A percentile compares a stretch with the other conserved stretches of the same genome.
These are phyloP conservation scores for Carassius carassius DNA, from an alignment of 2,113 vertebrate species.

Conservation along the genomic window DNA sequence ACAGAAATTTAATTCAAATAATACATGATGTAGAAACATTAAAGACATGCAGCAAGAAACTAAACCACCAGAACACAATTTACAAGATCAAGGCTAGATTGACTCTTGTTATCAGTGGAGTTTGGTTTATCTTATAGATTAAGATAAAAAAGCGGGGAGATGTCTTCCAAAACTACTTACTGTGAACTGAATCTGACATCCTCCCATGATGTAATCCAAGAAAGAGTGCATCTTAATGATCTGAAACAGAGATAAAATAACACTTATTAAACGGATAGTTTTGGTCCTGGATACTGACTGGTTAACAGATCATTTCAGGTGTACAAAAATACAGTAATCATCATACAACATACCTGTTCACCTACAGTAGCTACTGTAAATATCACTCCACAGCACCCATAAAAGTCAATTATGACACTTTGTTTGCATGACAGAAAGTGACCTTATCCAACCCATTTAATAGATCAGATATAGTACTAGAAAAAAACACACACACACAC, in stretches of 20 bases:
- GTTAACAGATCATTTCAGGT: not conserved
- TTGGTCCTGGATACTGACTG: not conserved
- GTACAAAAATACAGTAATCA: not conserved
- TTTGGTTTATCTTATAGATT: not conserved
- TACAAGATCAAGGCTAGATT: not conserved
- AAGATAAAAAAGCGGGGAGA: not conserved
- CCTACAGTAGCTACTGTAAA: too few relatives aligned
- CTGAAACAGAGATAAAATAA: constrained; percentile 71
- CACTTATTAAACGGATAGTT: not conserved
- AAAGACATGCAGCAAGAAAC: not conserved
- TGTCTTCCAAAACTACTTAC: constrained; percentile 74
- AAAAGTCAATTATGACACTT: too few relatives aligned
- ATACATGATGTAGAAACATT: not conserved
- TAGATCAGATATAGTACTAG: too few relatives aligned
- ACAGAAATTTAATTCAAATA: not conserved
- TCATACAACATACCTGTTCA: too few relatives aligned
- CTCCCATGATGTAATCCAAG: constrained; percentile 99
- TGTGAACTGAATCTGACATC: constrained; percentile 99
- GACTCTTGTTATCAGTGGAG: not conserved
- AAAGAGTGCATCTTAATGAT: constrained; percentile 99
- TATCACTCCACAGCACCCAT: too few relatives aligned
- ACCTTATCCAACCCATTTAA: not conserved
- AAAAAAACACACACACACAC: not conserved
- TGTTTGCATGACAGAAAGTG: too few relatives aligned
- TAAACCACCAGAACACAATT: not conserved